These are phyloP conservation scores for Dinoponera quadriceps DNA, from an alignment of 1,140 invertebrate species.

Conservation along the genomic window DNA sequence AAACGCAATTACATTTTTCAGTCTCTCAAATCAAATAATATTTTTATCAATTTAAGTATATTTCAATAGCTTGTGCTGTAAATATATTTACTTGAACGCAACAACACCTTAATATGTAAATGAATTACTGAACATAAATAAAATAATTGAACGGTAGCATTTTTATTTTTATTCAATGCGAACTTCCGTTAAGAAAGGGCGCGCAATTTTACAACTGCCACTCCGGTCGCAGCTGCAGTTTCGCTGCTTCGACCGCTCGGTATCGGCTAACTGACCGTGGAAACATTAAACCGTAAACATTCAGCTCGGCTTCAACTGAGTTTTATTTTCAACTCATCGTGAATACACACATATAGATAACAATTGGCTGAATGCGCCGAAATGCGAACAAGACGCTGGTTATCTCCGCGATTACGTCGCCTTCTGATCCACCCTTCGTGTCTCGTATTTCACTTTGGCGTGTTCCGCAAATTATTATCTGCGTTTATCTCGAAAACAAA, in stretches of 20 bases:
- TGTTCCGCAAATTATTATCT: slow-evolving; percentile 6
- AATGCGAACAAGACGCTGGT: background rate
- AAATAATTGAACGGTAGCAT: too few relatives aligned
- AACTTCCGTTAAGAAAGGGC: too few relatives aligned
- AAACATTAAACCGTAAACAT: background rate
- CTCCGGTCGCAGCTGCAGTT: too few relatives aligned
- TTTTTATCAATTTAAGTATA: too few relatives aligned
- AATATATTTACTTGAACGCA: too few relatives aligned
- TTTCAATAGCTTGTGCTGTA: too few relatives aligned
- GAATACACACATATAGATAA: background rate
- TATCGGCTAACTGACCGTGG: background rate
- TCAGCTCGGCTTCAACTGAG: background rate
- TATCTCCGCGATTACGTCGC: background rate
- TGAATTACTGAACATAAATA: too few relatives aligned
- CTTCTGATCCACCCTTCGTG: background rate
- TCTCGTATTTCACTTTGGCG: background rate
- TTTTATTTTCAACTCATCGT: slow-evolving; percentile 21
- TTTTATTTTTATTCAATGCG: too few relatives aligned
- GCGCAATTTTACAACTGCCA: background rate
- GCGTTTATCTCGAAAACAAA: background rate
- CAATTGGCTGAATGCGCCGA: slow-evolving; percentile 3
- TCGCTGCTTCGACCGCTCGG: background rate
- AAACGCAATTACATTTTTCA: too few relatives aligned
- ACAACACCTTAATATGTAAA: too few relatives aligned
- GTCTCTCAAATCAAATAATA: too few relatives aligned